These are phyloP conservation scores for Odontamblyopus lacepedii DNA, from an alignment of 2,797 vertebrate species.

Conservation along the genomic window DNA sequence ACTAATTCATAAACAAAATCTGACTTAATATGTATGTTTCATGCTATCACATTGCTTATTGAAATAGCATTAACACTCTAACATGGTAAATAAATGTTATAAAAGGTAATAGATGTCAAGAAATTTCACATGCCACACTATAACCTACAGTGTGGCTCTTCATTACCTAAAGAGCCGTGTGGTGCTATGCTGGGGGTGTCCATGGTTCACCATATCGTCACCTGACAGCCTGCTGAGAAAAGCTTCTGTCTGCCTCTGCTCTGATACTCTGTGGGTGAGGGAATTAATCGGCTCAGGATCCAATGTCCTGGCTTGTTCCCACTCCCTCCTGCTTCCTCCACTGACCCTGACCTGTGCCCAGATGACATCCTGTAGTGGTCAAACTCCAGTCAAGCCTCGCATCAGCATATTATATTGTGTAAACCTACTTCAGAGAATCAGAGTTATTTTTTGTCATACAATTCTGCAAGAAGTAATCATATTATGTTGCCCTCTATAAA, in stretches of 20 bases:
- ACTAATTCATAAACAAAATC: background rate
- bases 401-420: background rate
- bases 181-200: conserved; percentile 43
- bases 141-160: conserved; percentile 27
- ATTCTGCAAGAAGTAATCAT: background rate
- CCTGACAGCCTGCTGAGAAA: conserved; percentile 60
- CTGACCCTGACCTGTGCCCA: conserved; percentile 51
- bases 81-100: background rate
- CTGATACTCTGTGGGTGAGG: conserved; percentile 57
- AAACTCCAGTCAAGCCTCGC: conserved; percentile 1
- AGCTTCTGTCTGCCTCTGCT: conserved; percentile 58
- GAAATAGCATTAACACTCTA: background rate
- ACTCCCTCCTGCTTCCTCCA: conserved; percentile 1
- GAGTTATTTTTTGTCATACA: background rate
- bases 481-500: background rate
- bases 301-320: conserved; percentile 48
- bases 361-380: conserved; percentile 24
- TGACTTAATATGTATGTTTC: background rate
- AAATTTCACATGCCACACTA: background rate
- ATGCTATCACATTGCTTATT: background rate
- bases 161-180: conserved; percentile 67
- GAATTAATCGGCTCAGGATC: conserved; percentile 67
- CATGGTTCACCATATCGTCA: conserved; percentile 50
- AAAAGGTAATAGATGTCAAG: background rate
- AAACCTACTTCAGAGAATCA: background rate